Conservation (phyloP, 2,888 invertebrate species). For the Adela reaumurella region DNA sequence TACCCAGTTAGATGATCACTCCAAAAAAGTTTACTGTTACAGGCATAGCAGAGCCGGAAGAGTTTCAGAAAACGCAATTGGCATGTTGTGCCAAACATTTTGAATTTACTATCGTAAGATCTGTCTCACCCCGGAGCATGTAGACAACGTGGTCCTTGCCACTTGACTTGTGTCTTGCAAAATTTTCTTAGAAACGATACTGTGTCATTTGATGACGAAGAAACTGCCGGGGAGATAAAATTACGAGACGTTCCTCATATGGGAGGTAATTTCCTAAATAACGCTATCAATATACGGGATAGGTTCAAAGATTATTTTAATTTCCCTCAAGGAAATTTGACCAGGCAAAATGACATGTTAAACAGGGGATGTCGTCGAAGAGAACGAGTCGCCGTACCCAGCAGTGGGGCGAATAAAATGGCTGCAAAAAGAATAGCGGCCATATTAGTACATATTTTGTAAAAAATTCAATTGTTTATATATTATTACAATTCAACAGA, state of each 20-base stretch:
- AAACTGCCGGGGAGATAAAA: too few relatives aligned
- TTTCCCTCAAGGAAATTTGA: too few relatives aligned
- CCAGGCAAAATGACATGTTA: too few relatives aligned
- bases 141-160: conserved; percentile 2
- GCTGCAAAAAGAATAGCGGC: too few relatives aligned
- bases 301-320: too few relatives aligned
- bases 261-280: conserved; percentile 1
- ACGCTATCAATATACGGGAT: conserved; percentile 1
- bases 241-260: conserved; percentile 1
- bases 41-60: conserved; percentile 1
- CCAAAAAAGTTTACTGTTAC: conserved; percentile 1
- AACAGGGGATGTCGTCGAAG: not conserved
- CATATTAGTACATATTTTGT: too few relatives aligned
- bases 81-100: conserved; percentile 1
- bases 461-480: too few relatives aligned
- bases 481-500: too few relatives aligned
- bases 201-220: too few relatives aligned
- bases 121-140: not conserved
- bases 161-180: conserved; percentile 1
- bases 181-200: conserved; percentile 3
- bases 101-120: not conserved
- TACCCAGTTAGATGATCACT: not conserved
- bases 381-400: too few relatives aligned
- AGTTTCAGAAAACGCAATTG: conserved; percentile 1
- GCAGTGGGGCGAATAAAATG: too few relatives aligned